These are phyloP conservation scores for Diogma glabrata DNA, from an alignment of 2,888 invertebrate genomes.

Conservation along the genomic window DNA sequence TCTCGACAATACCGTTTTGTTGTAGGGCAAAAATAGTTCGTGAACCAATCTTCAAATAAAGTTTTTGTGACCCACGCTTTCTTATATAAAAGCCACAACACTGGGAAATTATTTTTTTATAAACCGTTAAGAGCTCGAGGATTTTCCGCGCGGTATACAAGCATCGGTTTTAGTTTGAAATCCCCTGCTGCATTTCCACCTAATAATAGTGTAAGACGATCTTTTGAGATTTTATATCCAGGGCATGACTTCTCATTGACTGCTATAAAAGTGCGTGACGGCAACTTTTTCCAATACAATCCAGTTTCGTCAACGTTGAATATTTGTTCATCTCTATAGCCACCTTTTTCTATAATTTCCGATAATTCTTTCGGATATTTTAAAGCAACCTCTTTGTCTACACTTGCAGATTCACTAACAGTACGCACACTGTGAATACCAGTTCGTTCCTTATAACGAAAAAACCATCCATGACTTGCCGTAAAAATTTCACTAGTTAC, in stretches of 20 bases:
- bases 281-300: constrained; percentile 24
- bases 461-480: neutral
- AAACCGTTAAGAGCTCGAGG: constrained; percentile 21
- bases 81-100: constrained; percentile 23
- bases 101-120: constrained; percentile 21
- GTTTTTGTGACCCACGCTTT: constrained; percentile 22
- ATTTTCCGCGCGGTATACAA: constrained; percentile 23
- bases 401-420: neutral
- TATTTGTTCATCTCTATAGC: constrained; percentile 18
- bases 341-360: no score
- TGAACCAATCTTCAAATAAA: constrained; percentile 19
- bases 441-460: neutral
- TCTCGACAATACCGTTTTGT: constrained; percentile 18
- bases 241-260: constrained; percentile 21
- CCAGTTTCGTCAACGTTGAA: constrained; percentile 22
- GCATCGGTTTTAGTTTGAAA: constrained; percentile 20
- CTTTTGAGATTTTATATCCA: constrained; percentile 22
- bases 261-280: constrained; percentile 23
- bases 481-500: neutral
- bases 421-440: neutral
- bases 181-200: constrained; percentile 24
- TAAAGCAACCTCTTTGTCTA: constrained; percentile 3
- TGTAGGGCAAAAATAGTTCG: constrained; percentile 19
- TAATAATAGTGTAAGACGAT: constrained; percentile 23
- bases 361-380: no score